phyloP scores from a whole-genome alignment of 2,888 invertebrate genomes.

The Panzeria rudis region DNA sequence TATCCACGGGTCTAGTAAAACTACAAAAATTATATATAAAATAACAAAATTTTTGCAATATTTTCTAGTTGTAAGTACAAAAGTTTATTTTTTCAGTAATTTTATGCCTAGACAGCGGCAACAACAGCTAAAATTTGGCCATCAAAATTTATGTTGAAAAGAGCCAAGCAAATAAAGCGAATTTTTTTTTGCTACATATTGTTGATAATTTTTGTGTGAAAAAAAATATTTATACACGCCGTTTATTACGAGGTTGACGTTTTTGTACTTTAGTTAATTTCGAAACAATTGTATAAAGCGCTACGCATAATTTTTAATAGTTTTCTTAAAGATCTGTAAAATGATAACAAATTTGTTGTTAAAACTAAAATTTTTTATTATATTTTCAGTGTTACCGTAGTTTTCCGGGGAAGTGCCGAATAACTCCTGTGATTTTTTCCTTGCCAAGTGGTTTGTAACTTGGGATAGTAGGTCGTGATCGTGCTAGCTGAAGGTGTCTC shows the following conservation, averaged over 20 bases:
- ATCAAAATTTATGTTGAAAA: constrained; percentile 23
- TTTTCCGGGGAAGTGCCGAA: no score
- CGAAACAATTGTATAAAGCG: constrained; percentile 45
- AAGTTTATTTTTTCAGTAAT: constrained; percentile 6
- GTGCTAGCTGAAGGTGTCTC: no score
- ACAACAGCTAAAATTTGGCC: constrained; percentile 17
- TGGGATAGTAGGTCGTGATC: no score
- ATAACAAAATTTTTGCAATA: constrained; percentile 64
- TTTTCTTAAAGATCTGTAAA: neutral
- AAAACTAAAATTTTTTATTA: no score
- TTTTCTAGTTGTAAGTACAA: constrained; percentile 49
- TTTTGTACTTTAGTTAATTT: constrained; percentile 62
- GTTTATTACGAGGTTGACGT: constrained; percentile 63
- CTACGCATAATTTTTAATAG: constrained; percentile 61
- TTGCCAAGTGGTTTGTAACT: no score
- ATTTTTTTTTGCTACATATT: constrained; percentile 55
- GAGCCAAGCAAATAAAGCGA: constrained; percentile 6
- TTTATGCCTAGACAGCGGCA: constrained; percentile 52
- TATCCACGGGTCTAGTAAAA: constrained; percentile 34
- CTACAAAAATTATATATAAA: constrained; percentile 12
- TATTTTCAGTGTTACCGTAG: no score
- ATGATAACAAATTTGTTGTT: neutral
- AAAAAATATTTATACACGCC: constrained; percentile 7
- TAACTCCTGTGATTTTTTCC: no score
- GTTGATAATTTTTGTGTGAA: constrained; percentile 40